These are phyloP conservation scores for Dinocampus coccinellae DNA, from an alignment of 2,888 invertebrate genomes.

Conservation along the genomic window DNA sequence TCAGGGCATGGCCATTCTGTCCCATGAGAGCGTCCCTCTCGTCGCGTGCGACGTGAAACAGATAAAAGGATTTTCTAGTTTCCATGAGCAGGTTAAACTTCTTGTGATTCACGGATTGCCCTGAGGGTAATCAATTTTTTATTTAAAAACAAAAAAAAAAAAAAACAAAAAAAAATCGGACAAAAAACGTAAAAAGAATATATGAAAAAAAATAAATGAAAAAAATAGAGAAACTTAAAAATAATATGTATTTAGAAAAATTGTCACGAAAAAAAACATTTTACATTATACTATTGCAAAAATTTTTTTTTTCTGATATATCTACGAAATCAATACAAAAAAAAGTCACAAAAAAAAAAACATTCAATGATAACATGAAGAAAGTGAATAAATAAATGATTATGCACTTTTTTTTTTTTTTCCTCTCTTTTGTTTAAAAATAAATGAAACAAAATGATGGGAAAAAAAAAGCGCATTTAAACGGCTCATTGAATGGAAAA, in stretches of 20 bases:
- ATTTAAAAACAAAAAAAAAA: neutral
- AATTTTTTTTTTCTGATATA: neutral
- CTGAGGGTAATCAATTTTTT: neutral
- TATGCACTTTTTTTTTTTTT: too few relatives aligned
- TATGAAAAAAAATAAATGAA: too few relatives aligned
- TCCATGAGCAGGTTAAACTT: constrained; percentile 44
- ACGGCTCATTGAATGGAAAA: constrained; percentile 44
- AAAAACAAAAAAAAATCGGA: neutral
- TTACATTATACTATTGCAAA: too few relatives aligned
- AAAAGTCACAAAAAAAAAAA: too few relatives aligned
- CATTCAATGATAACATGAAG: too few relatives aligned
- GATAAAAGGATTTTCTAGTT: constrained; percentile 56
- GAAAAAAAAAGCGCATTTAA: too few relatives aligned
- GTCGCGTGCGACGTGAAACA: constrained; percentile 33
- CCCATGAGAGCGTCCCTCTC: constrained; percentile 24
- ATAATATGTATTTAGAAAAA: too few relatives aligned
- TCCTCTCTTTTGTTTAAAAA: too few relatives aligned
- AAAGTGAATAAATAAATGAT: too few relatives aligned
- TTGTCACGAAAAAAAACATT: too few relatives aligned
- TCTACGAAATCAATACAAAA: neutral
- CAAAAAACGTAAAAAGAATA: neutral
- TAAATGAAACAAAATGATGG: neutral
- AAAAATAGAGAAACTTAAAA: too few relatives aligned
- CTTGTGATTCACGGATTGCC: constrained; percentile 41
- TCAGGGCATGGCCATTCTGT: constrained; percentile 35